These are phyloP conservation scores for Ceyx cyanopectus DNA, from an alignment of 2,113 vertebrate genomes.

Conservation along the genomic window DNA sequence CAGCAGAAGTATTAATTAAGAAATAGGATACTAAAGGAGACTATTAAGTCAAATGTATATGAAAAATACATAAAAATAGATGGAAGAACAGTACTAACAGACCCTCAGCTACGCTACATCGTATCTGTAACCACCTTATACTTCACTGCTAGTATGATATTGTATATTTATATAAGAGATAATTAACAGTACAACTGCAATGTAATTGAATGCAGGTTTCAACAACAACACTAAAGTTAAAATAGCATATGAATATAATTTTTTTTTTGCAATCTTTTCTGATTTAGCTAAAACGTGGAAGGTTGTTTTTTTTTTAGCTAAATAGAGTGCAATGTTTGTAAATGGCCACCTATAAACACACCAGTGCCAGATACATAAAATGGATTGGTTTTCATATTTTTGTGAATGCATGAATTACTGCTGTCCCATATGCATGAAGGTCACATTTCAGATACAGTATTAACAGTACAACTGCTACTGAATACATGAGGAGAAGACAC, in stretches of 20 bases:
- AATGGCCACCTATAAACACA: conserved; percentile 20
- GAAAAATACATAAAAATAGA: neutral
- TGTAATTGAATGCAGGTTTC: conserved; percentile 43
- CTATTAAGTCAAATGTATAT: neutral
- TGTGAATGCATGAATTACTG: neutral
- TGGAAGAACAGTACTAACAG: neutral
- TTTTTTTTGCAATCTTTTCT: conserved; percentile 9
- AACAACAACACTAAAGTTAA: conserved; percentile 46
- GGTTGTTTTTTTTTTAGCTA: neutral
- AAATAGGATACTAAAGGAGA: neutral
- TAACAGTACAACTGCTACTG: neutral
- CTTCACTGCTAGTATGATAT: neutral
- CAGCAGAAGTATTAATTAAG: neutral
- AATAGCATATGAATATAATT: conserved; percentile 38
- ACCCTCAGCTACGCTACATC: neutral
- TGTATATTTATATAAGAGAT: conserved; percentile 31
- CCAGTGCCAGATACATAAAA: neutral
- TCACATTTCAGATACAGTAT: neutral
- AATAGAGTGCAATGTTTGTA: neutral
- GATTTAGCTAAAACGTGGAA: conserved; percentile 41
- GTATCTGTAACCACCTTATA: neutral
- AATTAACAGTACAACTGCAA: conserved; percentile 30
- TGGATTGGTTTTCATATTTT: neutral
- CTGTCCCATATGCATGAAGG: neutral
- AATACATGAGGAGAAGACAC: neutral